Percentiles rank a stretch among this genome's conserved stretches.
Conservation (phyloP, 1,140 invertebrate species). For the Diorhabda elongata region DNA sequence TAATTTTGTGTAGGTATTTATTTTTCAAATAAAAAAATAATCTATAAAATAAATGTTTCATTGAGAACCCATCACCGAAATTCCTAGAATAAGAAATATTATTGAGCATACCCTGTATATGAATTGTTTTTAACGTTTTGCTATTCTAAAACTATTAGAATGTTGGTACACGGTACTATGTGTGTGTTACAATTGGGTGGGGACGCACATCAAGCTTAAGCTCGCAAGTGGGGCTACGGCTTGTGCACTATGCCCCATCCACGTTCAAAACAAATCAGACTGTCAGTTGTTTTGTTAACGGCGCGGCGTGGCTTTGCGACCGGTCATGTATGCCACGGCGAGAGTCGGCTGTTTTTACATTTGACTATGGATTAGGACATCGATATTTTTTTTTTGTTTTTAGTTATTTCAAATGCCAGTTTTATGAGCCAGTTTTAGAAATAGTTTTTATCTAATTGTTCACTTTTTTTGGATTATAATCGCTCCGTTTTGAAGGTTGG, state of each 20-base stretch:
- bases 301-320: neutral
- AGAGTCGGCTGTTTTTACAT: neutral
- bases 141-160: slow-evolving; percentile 1
- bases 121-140: neutral
- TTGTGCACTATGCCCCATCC: neutral
- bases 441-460: neutral
- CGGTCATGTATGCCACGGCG: slow-evolving; percentile 1
- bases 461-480: neutral
- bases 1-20: neutral
- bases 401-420: neutral
- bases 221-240: neutral
- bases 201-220: neutral
- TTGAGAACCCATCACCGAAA: neutral
- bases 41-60: neutral
- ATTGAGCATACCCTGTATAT: neutral
- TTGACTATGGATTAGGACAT: neutral
- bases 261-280: slow-evolving; percentile 2
- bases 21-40: neutral
- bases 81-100: neutral
- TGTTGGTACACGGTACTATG: neutral
- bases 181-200: neutral
- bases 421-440: neutral
- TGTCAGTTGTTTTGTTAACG: slow-evolving; percentile 1
- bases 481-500: neutral
- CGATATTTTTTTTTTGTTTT: neutral